Evolutionary conservation across 2,888 invertebrate species (phyloP).

Genomic region (Andricus curvator): DNA sequence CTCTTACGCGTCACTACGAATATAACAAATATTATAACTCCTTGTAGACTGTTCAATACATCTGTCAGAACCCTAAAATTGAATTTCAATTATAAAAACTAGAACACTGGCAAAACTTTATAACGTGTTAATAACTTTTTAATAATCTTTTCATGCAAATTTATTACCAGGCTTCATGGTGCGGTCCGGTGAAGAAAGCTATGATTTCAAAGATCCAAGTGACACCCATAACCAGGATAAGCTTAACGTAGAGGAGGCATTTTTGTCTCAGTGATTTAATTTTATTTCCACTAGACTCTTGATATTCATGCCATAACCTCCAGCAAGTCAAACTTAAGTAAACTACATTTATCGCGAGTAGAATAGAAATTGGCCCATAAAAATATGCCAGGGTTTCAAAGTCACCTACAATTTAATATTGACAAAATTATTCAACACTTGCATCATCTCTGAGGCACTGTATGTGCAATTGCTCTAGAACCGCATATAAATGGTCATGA

Average conservation of each 20-base stretch:
- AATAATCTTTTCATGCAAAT: background rate
- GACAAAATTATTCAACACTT: conserved; percentile 31
- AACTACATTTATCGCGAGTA: conserved; percentile 81
- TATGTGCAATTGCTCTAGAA: background rate
- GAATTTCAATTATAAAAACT: background rate
- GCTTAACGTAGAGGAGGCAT: conserved; percentile 83
- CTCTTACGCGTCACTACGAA: conserved; percentile 78
- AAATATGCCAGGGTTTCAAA: conserved; percentile 83
- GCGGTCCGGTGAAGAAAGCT: conserved; percentile 64
- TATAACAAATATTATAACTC: conserved; percentile 77
- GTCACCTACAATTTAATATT: conserved; percentile 77
- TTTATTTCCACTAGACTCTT: conserved; percentile 79
- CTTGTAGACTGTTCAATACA: conserved; percentile 77
- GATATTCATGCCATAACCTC: conserved; percentile 81
- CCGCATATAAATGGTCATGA: background rate
- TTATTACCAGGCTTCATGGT: background rate
- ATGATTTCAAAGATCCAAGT: conserved; percentile 86
- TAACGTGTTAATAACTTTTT: background rate
- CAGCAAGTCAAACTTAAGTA: conserved; percentile 82
- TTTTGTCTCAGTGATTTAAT: conserved; percentile 79
- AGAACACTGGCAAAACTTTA: background rate
- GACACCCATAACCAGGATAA: conserved; percentile 86
- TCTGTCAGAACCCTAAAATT: conserved; percentile 75
- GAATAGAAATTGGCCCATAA: conserved; percentile 83
- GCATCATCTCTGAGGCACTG: background rate